Conservation (phyloP, 2,888 invertebrate species). For the Neria commutata region DNA sequence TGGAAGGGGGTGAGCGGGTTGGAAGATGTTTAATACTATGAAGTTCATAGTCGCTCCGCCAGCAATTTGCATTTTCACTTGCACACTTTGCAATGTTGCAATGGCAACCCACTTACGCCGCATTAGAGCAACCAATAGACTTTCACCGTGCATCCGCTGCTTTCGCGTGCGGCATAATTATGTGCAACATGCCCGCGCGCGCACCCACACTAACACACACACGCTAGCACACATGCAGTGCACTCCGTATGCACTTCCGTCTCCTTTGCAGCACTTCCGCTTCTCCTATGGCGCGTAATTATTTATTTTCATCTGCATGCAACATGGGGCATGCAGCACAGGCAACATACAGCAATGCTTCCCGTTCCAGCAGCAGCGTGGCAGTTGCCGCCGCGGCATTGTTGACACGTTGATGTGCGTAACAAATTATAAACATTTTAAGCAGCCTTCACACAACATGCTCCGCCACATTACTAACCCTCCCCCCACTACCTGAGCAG, state of each 20-base stretch:
- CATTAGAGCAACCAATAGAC: too few species aligned
- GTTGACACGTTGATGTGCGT: constrained; percentile 42
- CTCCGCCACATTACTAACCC: too few species aligned
- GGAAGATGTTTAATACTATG: too few species aligned
- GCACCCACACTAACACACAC: too few species aligned
- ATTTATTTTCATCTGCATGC: not conserved
- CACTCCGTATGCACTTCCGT: not conserved
- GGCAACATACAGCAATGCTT: not conserved
- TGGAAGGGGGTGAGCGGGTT: not conserved
- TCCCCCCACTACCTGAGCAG: not conserved
- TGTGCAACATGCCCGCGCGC: too few species aligned
- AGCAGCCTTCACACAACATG: constrained; percentile 22
- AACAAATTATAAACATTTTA: constrained; percentile 48
- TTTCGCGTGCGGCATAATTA: too few species aligned
- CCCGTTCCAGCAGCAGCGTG: not conserved
- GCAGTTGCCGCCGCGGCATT: constrained; percentile 5
- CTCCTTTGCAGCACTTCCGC: not conserved
- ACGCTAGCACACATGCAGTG: too few species aligned
- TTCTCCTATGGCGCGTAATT: not conserved
- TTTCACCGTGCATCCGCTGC: too few species aligned
- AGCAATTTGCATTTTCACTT: too few species aligned
- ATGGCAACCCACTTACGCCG: too few species aligned
- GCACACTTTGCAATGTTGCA: too few species aligned
- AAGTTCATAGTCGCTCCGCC: too few species aligned
- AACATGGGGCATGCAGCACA: not conserved